Base-by-base conservation (phyloP, 2,888 invertebrate species). In the Lycia hirtaria region DNA sequence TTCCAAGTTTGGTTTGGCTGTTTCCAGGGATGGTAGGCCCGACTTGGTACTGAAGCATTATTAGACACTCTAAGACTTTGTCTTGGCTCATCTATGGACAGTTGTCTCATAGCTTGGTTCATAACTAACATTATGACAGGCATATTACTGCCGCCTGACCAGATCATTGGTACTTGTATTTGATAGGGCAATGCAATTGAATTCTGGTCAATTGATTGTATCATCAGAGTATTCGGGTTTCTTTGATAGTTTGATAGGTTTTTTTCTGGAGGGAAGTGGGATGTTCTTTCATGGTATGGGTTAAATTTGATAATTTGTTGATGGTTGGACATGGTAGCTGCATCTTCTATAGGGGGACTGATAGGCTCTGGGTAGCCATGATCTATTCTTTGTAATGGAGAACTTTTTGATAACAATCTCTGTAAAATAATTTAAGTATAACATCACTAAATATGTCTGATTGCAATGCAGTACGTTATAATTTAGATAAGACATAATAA, bases 291-390 rank as follows among this genome's bases (percentile, higher is more conserved):
- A 15, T 15, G 4, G 15, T 41, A 15, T 10, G 26, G 26, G 4
- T 3, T 20, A 1, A 7, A 32, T 33, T 17, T 33, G 20, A 0
- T 28, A 20, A 4, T 3, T 4, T 15, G 26, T 9, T 51, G 44
- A 17, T 7, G 22, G 20, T 22, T 10, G 38, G 24, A 22, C 12
- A 4, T 0, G 5, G 28, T 17, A 4, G 38, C 26, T 6, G 37
- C 3, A 0, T 40, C 20, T 0, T 40, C 33, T 14, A 4, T 19
- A 6, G 78, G 80, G 2, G 76, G 75, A 1, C 65, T 71, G 0
- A 56, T 58, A 0, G 84, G 83, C 55, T 84, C 85, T 0, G 80
- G 80, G 49, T 60, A 51, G 15, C 33, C 9, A 12, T 56, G 47
- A 26, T 37, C 32, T 9, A 43, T 20, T 17, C 54, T 54, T 10